A percentile compares a stretch with the other conserved stretches of the same genome.
These are phyloP conservation scores for Allolobophora icterica DNA, from an alignment of 2,888 invertebrate genomes.

Conservation along the genomic window DNA sequence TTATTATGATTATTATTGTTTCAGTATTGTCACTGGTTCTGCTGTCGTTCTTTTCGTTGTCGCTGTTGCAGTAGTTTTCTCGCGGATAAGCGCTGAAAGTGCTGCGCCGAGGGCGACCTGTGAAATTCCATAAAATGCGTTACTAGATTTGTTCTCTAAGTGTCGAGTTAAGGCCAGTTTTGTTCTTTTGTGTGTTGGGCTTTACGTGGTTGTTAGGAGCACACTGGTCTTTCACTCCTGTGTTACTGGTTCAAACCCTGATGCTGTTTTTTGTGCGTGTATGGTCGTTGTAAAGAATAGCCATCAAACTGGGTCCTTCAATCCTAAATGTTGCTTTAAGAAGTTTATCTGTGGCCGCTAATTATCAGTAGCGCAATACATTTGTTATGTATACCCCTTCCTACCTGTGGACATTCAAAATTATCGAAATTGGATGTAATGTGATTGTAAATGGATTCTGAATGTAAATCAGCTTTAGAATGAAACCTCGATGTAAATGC, in stretches of 20 bases:
- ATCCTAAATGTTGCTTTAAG: not conserved
- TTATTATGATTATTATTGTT: not conserved
- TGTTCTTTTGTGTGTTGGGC: not conserved
- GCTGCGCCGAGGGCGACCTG: not conserved
- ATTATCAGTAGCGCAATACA: not conserved
- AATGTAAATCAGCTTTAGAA: not conserved
- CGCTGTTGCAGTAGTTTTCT: not conserved
- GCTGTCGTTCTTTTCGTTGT: not conserved
- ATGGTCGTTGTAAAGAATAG: not conserved
- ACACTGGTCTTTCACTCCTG: not conserved
- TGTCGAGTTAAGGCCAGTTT: not conserved
- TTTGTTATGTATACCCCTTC: too few relatives aligned
- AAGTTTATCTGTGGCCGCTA: not conserved
- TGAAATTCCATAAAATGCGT: not conserved
- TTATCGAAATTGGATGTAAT: not conserved
- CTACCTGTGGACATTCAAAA: not conserved
- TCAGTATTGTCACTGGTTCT: not conserved
- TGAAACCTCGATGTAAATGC: not conserved
- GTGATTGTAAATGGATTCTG: not conserved
- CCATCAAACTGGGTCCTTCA: not conserved
- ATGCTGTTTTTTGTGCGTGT: not conserved
- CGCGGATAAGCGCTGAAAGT: not conserved
- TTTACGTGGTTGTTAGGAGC: not conserved
- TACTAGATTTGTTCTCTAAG: not conserved
- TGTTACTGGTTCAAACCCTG: not conserved